Percentiles rank a stretch among this genome's conserved stretches.
phyloP scores from a whole-genome alignment of 2,797 vertebrate species.

The Alcedo atthis region DNA sequence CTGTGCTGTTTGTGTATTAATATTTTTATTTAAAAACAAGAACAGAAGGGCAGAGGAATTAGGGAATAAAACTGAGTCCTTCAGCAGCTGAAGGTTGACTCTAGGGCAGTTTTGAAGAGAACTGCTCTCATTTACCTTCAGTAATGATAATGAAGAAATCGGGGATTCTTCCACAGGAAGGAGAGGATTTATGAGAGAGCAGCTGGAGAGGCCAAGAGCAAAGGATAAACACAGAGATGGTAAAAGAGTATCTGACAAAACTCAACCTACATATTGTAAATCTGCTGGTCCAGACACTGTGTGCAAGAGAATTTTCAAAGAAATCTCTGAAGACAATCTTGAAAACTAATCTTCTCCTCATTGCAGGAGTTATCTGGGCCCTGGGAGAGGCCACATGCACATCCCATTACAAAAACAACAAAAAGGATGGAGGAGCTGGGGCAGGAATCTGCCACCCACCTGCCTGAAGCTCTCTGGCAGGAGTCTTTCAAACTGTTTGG shows the following conservation, averaged over 20 bases:
- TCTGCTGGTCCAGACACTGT: slow-evolving; percentile 30
- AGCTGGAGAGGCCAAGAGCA: slow-evolving; percentile 61
- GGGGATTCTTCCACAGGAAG: slow-evolving; percentile 42
- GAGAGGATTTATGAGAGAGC: slow-evolving; percentile 59
- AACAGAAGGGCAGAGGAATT: slow-evolving; percentile 38
- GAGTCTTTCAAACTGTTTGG: neutral
- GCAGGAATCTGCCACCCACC: neutral
- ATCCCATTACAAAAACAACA: neutral
- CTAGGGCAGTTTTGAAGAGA: slow-evolving; percentile 19
- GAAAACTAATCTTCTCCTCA: slow-evolving; percentile 51
- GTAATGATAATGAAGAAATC: slow-evolving; percentile 54
- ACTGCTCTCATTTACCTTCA: neutral
- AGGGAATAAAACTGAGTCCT: slow-evolving; percentile 33
- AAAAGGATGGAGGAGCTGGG: neutral
- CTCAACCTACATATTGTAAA: slow-evolving; percentile 52
- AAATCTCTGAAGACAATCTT: slow-evolving; percentile 31
- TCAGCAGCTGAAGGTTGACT: slow-evolving; percentile 17
- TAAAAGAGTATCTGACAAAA: slow-evolving; percentile 65
- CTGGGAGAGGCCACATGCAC: neutral
- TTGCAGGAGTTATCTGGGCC: neutral
- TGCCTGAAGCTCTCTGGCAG: neutral
- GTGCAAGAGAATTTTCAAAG: slow-evolving; percentile 31
- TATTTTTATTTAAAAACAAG: slow-evolving; percentile 33
- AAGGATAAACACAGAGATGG: slow-evolving; percentile 60
- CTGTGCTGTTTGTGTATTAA: neutral